Conservation (phyloP, 2,888 invertebrate genomes). For the Mycalesis mineus region DNA sequence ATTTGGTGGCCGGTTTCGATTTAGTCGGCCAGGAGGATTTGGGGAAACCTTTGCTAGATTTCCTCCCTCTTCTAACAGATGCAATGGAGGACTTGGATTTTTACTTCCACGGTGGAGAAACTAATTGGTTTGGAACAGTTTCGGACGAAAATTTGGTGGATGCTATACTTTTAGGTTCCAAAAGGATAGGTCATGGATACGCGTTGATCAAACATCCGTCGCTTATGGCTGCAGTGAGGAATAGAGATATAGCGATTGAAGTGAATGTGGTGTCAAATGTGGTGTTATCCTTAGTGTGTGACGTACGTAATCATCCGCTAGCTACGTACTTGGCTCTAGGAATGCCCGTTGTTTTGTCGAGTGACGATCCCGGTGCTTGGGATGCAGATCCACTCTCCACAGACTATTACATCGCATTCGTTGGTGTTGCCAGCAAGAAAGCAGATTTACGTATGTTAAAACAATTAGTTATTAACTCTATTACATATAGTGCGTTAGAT, state of each 20-base stretch:
- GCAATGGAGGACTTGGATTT: slow-evolving; percentile 77
- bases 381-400: slow-evolving; percentile 84
- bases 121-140: slow-evolving; percentile 82
- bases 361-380: slow-evolving; percentile 90
- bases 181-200: slow-evolving; percentile 88
- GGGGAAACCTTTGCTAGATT: slow-evolving; percentile 80
- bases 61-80: slow-evolving; percentile 72
- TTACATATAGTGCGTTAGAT: slow-evolving; percentile 80
- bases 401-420: slow-evolving; percentile 87
- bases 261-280: slow-evolving; percentile 90
- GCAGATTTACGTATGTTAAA: slow-evolving; percentile 85
- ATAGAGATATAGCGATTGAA: slow-evolving; percentile 83
- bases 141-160: slow-evolving; percentile 87
- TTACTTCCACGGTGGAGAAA: slow-evolving; percentile 90
- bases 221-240: slow-evolving; percentile 75
- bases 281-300: slow-evolving; percentile 82
- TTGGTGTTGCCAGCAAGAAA: slow-evolving; percentile 83
- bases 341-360: slow-evolving; percentile 85
- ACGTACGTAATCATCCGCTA: slow-evolving; percentile 88
- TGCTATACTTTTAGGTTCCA: slow-evolving; percentile 84
- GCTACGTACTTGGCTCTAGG: slow-evolving; percentile 81
- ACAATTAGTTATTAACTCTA: slow-evolving; percentile 85
- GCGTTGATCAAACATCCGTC: slow-evolving; percentile 85
- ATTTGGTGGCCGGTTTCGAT: slow-evolving; percentile 87
- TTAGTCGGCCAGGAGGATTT: slow-evolving; percentile 89